Base-by-base conservation (phyloP, 2,888 invertebrate species). In the Drosophila siamana region DNA sequence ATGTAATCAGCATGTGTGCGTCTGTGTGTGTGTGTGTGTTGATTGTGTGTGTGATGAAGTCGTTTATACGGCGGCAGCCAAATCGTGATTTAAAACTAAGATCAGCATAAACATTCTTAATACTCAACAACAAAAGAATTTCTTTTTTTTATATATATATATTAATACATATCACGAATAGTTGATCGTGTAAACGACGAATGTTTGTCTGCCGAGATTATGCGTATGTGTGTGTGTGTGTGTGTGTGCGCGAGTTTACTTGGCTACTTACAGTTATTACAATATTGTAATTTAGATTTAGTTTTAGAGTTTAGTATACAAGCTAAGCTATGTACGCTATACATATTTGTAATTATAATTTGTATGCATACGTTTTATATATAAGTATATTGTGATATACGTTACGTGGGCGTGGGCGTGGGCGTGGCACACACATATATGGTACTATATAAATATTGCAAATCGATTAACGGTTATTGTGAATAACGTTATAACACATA, bases 361-460 rank as follows among this genome's bases (percentile, higher is more conserved):
- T 50, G 33, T 59, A 50, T 51, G 56, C 43, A 59, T 69, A 46
- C 15, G 36, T 38, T 51, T 57, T 55, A 69, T 77, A 77, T 74
- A 72, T 26, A 26, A 26, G 26, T 26, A 26, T 74, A 79, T 77
- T 72, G 71, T 75, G 71, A 78, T 83, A 78, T 69, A 75, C 59
- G 57, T 59, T 69, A 76, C 13, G 36, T 62, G 77, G 65, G 65
- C 57, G 64, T 62, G 77, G 65, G 65, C 57, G 64, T 74, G 78
- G 56, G 71, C 19, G 19, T 74, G 76, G 60, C 59, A 66, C 66
- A 63, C 65, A 56, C 50, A 66, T 68, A 63, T 65, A 55, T 77
- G 64, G 47, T 66, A 64, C 59, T 71, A 79, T 71, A 79, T 78
- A 74, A 66, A 82, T 84, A 85, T 84, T 84, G 81, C 85, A 74